Evolutionary conservation across 2,888 invertebrate genomes (phyloP), one percentile per base, ranked within the genome.

Genomic region (Heteropelma amictum): DNA sequence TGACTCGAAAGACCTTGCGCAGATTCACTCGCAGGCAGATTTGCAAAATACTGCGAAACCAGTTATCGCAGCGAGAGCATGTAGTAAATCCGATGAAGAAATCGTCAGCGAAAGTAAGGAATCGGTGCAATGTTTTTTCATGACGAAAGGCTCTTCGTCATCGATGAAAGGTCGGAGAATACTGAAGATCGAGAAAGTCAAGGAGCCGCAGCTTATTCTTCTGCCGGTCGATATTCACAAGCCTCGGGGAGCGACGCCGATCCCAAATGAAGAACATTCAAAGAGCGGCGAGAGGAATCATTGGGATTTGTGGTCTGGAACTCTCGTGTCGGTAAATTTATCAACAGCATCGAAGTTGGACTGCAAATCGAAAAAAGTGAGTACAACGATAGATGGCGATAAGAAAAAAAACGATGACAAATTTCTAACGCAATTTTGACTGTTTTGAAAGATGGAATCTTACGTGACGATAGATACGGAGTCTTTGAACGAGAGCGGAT

Each of bases 341-440:
- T 81, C 81, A 2, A 53, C 51, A 2, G 49, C 79, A 2, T 79
- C 82, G 2, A 78, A 82, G 53, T 77, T 70, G 1, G 80, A 71
- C 23, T 64, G 61, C 17, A 78, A 74, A 68, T 65, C 42, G n/a
- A 61, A 38, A 49, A 79, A 80, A 42, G 81, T 83, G 70, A 63
- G 63, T 63, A 28, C 4, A 26, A 10, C 21, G 1, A 12, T 12
- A 7, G 17, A 21, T 42, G 40, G 10, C 7, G 8, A 7, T 14
- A 14, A 14, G 6, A 1, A 6, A 40, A 12, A 42, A 42, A 42
- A 5, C 2, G 1, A 12, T 0, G 8, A 19, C 12, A 42, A 19
- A 3, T 51, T 7, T 3, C 6, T 28, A 17, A 17, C 1, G 12
- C 51, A 8, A 3, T 35, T 63, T 26, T 17, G 38, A 4, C 45